Percentiles rank a stretch among this genome's conserved stretches.
Conservation (phyloP, 92 coral and sea anemone species). For the Bergia puertoricense region DNA sequence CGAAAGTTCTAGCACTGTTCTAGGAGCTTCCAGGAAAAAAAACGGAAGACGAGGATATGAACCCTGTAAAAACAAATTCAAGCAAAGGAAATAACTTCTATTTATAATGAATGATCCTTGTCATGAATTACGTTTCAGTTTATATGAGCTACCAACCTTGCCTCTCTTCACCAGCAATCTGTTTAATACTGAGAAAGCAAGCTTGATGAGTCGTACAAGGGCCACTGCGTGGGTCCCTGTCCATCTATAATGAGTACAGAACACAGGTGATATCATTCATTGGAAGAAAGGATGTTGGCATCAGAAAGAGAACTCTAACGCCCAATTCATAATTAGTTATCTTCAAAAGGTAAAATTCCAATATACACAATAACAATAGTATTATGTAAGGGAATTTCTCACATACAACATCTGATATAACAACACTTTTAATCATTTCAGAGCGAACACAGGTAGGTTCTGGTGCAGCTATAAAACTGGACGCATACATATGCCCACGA, state of each 20-base stretch:
- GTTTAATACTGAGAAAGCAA: slow-evolving; percentile 88
- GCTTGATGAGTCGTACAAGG: slow-evolving; percentile 81
- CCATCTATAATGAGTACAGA: slow-evolving; percentile 46
- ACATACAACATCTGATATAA: too few species aligned
- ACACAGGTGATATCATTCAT: neutral
- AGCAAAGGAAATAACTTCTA: too few species aligned
- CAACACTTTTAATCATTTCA: neutral
- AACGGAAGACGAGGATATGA: too few species aligned
- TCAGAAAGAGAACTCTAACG: neutral
- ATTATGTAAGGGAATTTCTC: neutral
- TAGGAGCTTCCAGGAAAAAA: too few species aligned
- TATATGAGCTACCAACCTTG: slow-evolving; percentile 49
- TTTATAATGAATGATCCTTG: too few species aligned
- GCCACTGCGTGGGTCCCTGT: slow-evolving; percentile 80
- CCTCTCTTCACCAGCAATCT: slow-evolving; percentile 79
- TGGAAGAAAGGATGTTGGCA: neutral
- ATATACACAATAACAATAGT: neutral
- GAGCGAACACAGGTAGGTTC: too few species aligned
- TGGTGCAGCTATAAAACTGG: neutral
- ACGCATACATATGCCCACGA: neutral
- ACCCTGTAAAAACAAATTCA: too few species aligned
- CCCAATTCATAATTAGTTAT: neutral
- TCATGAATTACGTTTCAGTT: neutral
- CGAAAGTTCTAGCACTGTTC: too few species aligned
- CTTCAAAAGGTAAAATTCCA: neutral